phyloP scores from a whole-genome alignment of 2,797 vertebrate genomes.

The Champsocephalus esox region DNA sequence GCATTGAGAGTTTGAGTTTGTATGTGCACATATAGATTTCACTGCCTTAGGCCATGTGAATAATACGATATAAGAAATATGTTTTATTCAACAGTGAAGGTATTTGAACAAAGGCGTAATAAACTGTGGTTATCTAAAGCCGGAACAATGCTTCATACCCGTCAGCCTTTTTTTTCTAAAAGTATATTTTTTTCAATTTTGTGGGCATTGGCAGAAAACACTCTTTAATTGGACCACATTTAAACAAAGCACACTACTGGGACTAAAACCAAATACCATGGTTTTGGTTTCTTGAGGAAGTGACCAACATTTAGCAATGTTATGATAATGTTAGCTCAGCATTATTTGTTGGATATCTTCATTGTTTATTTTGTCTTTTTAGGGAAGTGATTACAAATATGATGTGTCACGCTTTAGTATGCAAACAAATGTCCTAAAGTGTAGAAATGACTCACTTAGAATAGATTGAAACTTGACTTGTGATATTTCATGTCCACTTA shows the following conservation, averaged over 20 bases:
- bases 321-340: no score
- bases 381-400: not conserved
- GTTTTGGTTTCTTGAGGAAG: not conserved
- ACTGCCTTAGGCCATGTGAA: slow-evolving; percentile 18
- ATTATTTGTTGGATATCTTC: not conserved
- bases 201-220: slow-evolving; percentile 6
- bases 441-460: not conserved
- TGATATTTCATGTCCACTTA: not conserved
- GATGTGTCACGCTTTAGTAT: not conserved
- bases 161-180: slow-evolving; percentile 24
- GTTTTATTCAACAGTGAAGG: slow-evolving; percentile 15
- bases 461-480: not conserved
- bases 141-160: slow-evolving; percentile 2
- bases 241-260: slow-evolving; percentile 39
- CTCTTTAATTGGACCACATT: slow-evolving; percentile 40
- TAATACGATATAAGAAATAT: slow-evolving; percentile 28
- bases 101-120: slow-evolving; percentile 13
- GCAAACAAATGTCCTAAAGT: not conserved
- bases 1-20: slow-evolving; percentile 13
- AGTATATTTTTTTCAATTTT: slow-evolving; percentile 32
- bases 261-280: slow-evolving; percentile 4
- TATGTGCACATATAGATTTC: slow-evolving; percentile 25
- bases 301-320: no score
- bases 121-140: slow-evolving; percentile 26
- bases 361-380: not conserved